Base-by-base conservation (phyloP, 2,888 invertebrate genomes). In the Dynastes grantii region DNA sequence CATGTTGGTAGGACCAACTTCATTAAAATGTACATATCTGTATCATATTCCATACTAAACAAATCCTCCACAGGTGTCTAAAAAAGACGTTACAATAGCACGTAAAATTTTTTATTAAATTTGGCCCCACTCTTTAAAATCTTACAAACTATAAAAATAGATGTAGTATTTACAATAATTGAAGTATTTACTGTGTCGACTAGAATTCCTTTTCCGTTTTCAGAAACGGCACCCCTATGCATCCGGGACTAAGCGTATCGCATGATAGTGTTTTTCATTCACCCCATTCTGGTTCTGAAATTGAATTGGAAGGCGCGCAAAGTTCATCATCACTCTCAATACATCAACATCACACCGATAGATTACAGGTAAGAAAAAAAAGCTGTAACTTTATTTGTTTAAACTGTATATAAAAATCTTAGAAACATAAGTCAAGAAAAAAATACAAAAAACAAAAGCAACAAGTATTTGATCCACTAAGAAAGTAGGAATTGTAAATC, bases 231-330 rank as follows among this genome's bases (percentile, higher is more conserved):
- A 85, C 87, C 29, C 86, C 87, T 49, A 88, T 89, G 87, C 87
- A 88, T 80, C 88, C 90, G 58, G 90, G 90, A 71, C 91, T 96
- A 84, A 96, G 96, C 81, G 95, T 97, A 85, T 96, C 96, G 29
- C 96, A 97, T 89, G 97, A 97, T 91, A 96, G 96, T 82, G 95
- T 97, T 85, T 97, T 97, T 90, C 95, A 96, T 76, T 95, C 95
- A 86, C 90, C 92, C 29, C 92, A 92, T 76, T 92, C 90, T 37
- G 89, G 88, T 55, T 89, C 90, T 11, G 90, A 90, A 82, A 85
- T 88, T 78, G 89, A 90, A 78, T 85, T 89, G 82, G 89, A 92
- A 79, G 91, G 91, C 83, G 88, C 88, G 29, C 88, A 88, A 81
- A 89, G 90, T 85, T 87, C 89, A 29, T 89, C 89, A 27, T 89